Percentiles rank a stretch among this genome's conserved stretches.
Evolutionary conservation across 2,113 vertebrate species (phyloP).

Genomic region (Thomomys bottae): DNA sequence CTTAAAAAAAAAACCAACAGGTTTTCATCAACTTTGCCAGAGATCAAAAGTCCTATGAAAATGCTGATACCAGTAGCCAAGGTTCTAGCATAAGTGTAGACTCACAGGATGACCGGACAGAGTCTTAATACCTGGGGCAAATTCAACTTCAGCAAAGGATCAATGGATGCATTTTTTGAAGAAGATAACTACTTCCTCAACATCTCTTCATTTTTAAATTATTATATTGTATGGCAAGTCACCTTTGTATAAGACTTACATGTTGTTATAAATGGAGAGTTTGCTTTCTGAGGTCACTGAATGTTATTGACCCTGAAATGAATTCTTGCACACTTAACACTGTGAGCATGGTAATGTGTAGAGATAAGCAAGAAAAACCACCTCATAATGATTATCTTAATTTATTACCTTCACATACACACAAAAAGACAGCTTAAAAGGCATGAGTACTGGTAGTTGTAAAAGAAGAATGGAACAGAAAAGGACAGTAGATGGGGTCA

Average conservation of each 20-base stretch:
- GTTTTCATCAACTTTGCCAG: conserved; percentile 98
- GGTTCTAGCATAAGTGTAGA: conserved; percentile 77
- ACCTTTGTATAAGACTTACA: not conserved
- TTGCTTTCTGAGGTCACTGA: conserved; percentile 45
- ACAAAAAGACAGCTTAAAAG: conserved; percentile 69
- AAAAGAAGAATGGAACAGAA: conserved; percentile 48
- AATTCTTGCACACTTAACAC: not conserved
- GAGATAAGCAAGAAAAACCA: not conserved
- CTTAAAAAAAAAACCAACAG: conserved; percentile 82
- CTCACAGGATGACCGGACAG: conserved; percentile 71
- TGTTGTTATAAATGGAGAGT: conserved; percentile 38
- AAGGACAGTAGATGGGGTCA: not conserved
- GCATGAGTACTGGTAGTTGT: conserved; percentile 47
- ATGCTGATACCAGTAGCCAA: conserved; percentile 74
- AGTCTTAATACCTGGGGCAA: conserved; percentile 17
- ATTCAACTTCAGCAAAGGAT: not conserved
- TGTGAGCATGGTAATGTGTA: conserved; percentile 28
- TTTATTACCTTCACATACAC: conserved; percentile 73
- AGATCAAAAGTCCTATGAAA: conserved; percentile 85
- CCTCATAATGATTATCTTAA: conserved; percentile 55
- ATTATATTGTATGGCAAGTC: conserved; percentile 22
- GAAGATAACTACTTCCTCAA: conserved; percentile 14
- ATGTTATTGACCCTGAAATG: conserved; percentile 29
- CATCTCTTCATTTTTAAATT: conserved; percentile 50
- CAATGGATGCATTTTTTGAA: conserved; percentile 38